These are phyloP conservation scores for Chloroceryle inda DNA, from an alignment of 2,797 vertebrate species.

Conservation along the genomic window DNA sequence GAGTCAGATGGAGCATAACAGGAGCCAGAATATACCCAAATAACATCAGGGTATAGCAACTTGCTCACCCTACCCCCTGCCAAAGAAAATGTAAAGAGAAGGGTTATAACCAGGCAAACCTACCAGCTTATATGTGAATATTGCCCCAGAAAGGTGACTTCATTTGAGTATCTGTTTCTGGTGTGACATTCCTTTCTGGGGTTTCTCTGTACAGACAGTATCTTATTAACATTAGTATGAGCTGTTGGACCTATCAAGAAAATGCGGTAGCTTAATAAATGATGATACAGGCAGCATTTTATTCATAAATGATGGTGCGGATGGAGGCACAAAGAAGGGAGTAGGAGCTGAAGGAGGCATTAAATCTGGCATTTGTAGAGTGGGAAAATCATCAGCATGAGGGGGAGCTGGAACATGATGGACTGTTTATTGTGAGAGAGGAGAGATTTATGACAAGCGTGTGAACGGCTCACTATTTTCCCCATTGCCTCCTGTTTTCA, in stretches of 20 bases:
- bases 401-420: constrained; percentile 38
- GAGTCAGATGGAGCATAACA: neutral
- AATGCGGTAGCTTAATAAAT: neutral
- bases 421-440: constrained; percentile 48
- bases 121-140: neutral
- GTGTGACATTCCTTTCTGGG: neutral
- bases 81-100: neutral
- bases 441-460: constrained; percentile 9
- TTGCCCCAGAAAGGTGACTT: neutral
- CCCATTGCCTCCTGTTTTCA: constrained; percentile 15
- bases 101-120: neutral
- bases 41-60: neutral
- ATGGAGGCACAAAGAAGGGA: constrained; percentile 5
- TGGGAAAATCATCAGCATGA: neutral
- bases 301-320: neutral
- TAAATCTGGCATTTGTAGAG: constrained; percentile 58
- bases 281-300: constrained; percentile 22
- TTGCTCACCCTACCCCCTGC: neutral
- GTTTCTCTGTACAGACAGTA: neutral
- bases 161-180: neutral
- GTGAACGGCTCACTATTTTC: neutral
- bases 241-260: neutral
- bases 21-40: neutral
- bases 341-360: constrained; percentile 45
- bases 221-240: neutral